phyloP scores from a whole-genome alignment of 1,140 invertebrate species.

The Panagrolaimus sp. region DNA sequence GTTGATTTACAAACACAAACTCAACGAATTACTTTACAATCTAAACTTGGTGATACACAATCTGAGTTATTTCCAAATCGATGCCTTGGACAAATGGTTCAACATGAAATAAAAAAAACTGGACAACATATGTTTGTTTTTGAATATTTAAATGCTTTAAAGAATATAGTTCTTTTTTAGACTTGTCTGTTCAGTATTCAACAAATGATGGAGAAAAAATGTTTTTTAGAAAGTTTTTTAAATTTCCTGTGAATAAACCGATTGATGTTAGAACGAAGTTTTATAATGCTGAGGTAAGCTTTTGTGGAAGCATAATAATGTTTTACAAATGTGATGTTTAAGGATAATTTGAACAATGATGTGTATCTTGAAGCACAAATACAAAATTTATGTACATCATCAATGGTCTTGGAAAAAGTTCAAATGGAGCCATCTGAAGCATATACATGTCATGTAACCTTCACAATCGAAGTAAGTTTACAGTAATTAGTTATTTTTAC shows the following conservation, averaged over 20 bases:
- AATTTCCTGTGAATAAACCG: constrained; percentile 94
- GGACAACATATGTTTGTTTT: constrained; percentile 80
- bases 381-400: constrained; percentile 80
- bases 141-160: constrained; percentile 18
- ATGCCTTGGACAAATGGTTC: constrained; percentile 86
- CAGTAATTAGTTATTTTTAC: no score
- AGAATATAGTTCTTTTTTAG: constrained; percentile 66
- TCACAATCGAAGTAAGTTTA: constrained; percentile 41
- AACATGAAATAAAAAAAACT: constrained; percentile 95
- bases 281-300: constrained; percentile 85
- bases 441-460: constrained; percentile 65
- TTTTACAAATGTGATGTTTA: constrained; percentile 30
- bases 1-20: constrained; percentile 85
- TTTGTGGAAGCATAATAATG: neutral
- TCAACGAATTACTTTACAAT: constrained; percentile 72
- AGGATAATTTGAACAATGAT: constrained; percentile 71
- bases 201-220: constrained; percentile 66
- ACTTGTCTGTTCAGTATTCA: constrained; percentile 85
- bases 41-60: constrained; percentile 64
- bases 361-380: constrained; percentile 93
- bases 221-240: constrained; percentile 84
- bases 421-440: constrained; percentile 79
- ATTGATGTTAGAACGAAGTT: constrained; percentile 97
- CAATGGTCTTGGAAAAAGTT: constrained; percentile 85
- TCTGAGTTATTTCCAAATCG: constrained; percentile 71